phyloP scores from a whole-genome alignment of 2,113 vertebrate genomes.

The Melanotaenia duboulayi region DNA sequence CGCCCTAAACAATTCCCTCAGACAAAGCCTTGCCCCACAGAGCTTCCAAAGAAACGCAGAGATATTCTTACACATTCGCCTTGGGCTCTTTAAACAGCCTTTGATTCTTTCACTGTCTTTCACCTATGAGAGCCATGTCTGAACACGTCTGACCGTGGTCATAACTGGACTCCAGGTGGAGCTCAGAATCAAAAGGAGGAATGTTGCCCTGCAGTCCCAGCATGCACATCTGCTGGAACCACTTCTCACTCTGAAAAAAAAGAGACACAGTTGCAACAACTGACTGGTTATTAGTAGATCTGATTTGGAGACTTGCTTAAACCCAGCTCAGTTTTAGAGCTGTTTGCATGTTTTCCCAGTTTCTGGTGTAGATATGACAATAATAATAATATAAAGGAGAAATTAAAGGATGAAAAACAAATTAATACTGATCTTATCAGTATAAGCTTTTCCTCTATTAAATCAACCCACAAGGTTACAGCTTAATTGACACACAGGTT shows the following conservation, averaged over 20 bases:
- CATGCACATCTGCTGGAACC: not conserved
- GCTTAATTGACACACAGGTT: not conserved
- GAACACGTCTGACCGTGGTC: conserved; percentile 54
- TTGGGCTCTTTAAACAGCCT: conserved; percentile 12
- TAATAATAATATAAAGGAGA: not conserved
- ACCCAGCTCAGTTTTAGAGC: no score
- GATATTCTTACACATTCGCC: not conserved
- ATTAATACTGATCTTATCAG: not conserved
- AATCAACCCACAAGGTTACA: rapidly evolving
- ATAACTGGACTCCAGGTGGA: conserved; percentile 47
- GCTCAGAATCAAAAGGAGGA: conserved; percentile 55
- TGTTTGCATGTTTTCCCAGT: no score
- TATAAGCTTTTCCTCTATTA: not conserved
- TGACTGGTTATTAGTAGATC: not conserved
- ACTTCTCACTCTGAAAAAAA: not conserved
- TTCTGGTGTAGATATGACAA: no score
- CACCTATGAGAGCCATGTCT: conserved; percentile 50
- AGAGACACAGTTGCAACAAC: not conserved
- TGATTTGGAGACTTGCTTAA: no score
- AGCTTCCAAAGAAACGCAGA: not conserved
- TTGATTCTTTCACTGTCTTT: conserved; percentile 35
- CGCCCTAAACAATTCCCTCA: not conserved
- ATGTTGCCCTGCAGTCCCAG: conserved; percentile 46
- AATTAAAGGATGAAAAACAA: not conserved
- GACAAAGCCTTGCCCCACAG: not conserved